Evolutionary conservation across 1,140 invertebrate species (phyloP), one percentile per base, ranked within the genome.

Genomic region (Brevipalpus yothersi): DNA sequence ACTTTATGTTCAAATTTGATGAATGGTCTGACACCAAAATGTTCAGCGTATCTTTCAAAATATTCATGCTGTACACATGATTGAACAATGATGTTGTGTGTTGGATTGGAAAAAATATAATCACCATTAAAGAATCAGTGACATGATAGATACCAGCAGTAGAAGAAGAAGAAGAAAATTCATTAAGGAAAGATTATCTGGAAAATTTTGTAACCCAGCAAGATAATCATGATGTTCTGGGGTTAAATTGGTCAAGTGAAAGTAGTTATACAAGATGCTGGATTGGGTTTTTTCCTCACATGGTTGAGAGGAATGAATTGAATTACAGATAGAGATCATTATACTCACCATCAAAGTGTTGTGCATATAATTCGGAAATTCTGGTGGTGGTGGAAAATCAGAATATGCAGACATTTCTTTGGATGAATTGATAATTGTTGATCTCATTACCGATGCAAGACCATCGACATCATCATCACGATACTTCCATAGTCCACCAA

Each of bases 401-500:
- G 69, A 71, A 53, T 70, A 72, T 3, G 71, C 67, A 64, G 70
- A 70, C 69, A 74, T 72, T 66, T 66, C 65, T 53, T 66, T 66
- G 41, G 58, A 62, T 19, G 49, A 60, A 42, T 61, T 61, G 41
- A 61, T 74, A 9, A 73, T 63, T 17, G 66, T 67, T 8, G 64
- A 63, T 5, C 56, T 49, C 62, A 63, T 64, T 10, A 67, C 66
- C 63, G 56, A 71, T 51, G 63, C 70, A 62, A 63, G 15, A 59
- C 70, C 60, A 58, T 68, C 15, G 9, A 65, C 65, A 13, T 67
- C 66, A 11, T 71, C 66, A 7, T 72, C 69, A 39, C 69, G 41
- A 62, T 75, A 78, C 47, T 74, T 72, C 76, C 76, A 77, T 8
- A 77, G 65, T 19, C 76, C 76, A 8, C 76, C 76, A 43, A 75